Percentiles rank a stretch among this genome's conserved stretches.
These are phyloP conservation scores for Spialia ferax DNA, from an alignment of 2,888 invertebrate genomes.

Conservation along the genomic window DNA sequence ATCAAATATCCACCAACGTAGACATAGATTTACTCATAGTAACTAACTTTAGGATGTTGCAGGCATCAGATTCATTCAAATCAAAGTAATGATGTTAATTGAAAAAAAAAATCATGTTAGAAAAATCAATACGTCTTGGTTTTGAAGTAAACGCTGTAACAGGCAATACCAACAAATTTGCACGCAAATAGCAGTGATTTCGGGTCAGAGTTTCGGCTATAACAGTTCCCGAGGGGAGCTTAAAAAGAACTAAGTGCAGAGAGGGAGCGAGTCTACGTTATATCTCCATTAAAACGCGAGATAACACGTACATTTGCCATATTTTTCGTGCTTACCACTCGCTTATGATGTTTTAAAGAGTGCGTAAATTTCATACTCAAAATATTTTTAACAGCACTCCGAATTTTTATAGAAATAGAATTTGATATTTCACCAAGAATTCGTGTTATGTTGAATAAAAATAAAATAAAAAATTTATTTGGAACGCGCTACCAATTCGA, in stretches of 20 bases:
- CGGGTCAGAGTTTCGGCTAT: slow-evolving; percentile 22
- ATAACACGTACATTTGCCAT: slow-evolving; percentile 17
- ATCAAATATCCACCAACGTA: too few species aligned
- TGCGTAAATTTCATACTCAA: slow-evolving; percentile 15
- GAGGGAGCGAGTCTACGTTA: slow-evolving; percentile 19
- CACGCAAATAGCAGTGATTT: slow-evolving; percentile 24
- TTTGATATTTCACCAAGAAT: neutral
- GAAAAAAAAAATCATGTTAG: too few species aligned
- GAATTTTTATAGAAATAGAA: neutral
- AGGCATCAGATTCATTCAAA: too few species aligned
- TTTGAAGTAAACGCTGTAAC: neutral
- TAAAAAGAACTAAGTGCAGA: slow-evolving; percentile 25
- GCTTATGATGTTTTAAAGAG: slow-evolving; percentile 15
- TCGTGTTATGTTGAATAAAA: neutral
- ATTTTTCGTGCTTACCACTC: slow-evolving; percentile 17
- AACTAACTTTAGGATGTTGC: too few species aligned
- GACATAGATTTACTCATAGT: too few species aligned
- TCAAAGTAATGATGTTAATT: too few species aligned
- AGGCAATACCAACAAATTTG: slow-evolving; percentile 16
- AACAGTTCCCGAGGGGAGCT: slow-evolving; percentile 23
- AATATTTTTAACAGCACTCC: neutral
- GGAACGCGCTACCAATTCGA: too few species aligned
- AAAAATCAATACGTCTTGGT: slow-evolving; percentile 4
- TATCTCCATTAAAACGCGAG: slow-evolving; percentile 22
- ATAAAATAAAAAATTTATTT: too few species aligned